These are phyloP conservation scores for Drosophila demipolita DNA, from an alignment of 2,888 invertebrate genomes.

Conservation along the genomic window DNA sequence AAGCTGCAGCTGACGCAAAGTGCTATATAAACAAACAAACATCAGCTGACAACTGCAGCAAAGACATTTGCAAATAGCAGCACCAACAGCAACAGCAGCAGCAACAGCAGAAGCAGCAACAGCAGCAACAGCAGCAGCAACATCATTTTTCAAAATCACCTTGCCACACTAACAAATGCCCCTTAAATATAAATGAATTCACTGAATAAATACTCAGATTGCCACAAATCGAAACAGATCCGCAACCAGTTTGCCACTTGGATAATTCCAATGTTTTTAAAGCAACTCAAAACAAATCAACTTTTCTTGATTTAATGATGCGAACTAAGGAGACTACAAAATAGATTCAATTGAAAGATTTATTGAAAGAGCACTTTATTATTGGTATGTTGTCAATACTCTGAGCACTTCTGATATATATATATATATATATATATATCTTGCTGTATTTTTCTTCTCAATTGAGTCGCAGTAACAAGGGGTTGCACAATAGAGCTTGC, in stretches of 20 bases:
- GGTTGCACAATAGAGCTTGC: neutral
- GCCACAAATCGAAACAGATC: no score
- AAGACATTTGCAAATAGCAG: neutral
- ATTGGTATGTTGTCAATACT: neutral
- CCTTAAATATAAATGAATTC: no score
- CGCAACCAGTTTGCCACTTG: no score
- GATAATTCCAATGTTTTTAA: no score
- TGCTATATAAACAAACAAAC: constrained; percentile 26
- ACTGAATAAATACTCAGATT: no score
- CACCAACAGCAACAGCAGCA: neutral
- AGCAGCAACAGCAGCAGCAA: neutral
- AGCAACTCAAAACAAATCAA: no score
- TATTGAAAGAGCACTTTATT: neutral
- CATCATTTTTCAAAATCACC: neutral
- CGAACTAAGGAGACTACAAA: no score
- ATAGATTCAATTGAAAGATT: no score
- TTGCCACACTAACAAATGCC: neutral
- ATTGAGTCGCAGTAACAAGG: neutral
- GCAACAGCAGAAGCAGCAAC: neutral
- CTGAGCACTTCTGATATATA: neutral
- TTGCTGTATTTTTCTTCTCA: neutral
- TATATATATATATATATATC: neutral
- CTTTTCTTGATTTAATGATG: no score
- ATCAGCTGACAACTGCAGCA: constrained; percentile 37
- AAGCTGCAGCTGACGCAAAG: constrained; percentile 18